Evolutionary conservation across 2,113 vertebrate genomes (phyloP), one percentile per base, ranked within the genome.

Genomic region (Hepsetus odoe): DNA sequence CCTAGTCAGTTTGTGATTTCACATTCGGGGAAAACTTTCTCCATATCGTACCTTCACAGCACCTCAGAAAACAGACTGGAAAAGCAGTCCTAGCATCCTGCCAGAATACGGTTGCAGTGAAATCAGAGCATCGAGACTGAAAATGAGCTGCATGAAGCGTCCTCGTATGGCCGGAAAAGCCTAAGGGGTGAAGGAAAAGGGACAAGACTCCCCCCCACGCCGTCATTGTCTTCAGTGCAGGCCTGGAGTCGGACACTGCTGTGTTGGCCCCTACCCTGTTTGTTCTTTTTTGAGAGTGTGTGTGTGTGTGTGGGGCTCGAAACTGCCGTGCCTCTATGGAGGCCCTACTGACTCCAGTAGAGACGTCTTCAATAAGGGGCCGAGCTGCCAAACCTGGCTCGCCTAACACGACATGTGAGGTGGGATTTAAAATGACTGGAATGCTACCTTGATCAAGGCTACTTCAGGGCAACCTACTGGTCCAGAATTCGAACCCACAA

Each of bases 241-340:
- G 22, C 51, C 51, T 2, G 5, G n/a, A 55, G 20, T n/a, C 10
- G 51, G 51, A 65, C 13, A 13, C 44, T 6, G 33, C 24, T 75
- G 44, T 51, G 59, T 35, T 42, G 42, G 72, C 38, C 3, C 8
- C 28, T 44, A n/a, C 58, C 51, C 28, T 51, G 40, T 32, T 24
- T 62, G 40, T 11, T 72, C 5, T 28, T 7, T n/a, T 58, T 1
- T 24, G 69, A 46, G 38, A 18, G 72, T 49, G 40, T 26, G 40
- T 32, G 72, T 49, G 72, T 49, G 28, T 24, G 20, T 64, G 12
- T 49, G 14, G 30, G 42, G 59, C 30, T 76, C 66, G 73, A 65
- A 26, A 24, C 26, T 75, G 44, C n/a, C 73, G 9, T 55, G 46
- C 26, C 46, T 38, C 42, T 30, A 16, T 55, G 62, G 74, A 55